Evolutionary conservation across 2,113 vertebrate genomes (phyloP).

Genomic region (Oceanites oceanicus): DNA sequence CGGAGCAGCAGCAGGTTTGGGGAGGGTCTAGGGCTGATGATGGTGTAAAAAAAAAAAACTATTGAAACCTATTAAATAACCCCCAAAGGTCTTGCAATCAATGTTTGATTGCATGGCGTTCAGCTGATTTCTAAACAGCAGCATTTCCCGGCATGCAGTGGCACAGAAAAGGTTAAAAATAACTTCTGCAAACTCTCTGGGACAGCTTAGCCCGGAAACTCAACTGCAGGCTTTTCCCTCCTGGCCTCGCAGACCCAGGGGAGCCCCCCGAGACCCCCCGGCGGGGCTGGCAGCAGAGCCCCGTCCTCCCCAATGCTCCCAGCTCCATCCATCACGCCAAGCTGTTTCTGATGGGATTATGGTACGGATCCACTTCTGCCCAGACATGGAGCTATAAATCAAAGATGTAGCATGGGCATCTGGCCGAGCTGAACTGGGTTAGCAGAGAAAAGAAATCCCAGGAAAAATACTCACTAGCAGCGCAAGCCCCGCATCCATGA

Average conservation of each 20-base stretch:
- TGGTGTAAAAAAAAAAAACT: fast-evolving
- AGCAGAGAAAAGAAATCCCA: not conserved
- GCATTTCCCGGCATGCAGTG: fast-evolving
- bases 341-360: not conserved
- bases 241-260: not conserved
- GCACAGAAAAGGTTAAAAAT: not conserved
- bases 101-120: fast-evolving
- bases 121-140: not conserved
- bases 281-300: fast-evolving
- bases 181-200: not conserved
- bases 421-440: not conserved
- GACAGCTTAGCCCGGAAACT: not conserved
- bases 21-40: not conserved
- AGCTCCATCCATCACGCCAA: not conserved
- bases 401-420: fast-evolving
- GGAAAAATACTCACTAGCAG: not conserved
- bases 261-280: fast-evolving
- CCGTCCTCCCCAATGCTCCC: fast-evolving
- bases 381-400: not conserved
- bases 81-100: not conserved
- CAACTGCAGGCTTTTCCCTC: not conserved
- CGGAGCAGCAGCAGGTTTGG: not conserved
- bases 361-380: not conserved
- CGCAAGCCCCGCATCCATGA: fast-evolving
- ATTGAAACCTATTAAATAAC: not conserved